phyloP scores from a whole-genome alignment of 2,113 vertebrate genomes.

The Lophochroa leadbeateri region DNA sequence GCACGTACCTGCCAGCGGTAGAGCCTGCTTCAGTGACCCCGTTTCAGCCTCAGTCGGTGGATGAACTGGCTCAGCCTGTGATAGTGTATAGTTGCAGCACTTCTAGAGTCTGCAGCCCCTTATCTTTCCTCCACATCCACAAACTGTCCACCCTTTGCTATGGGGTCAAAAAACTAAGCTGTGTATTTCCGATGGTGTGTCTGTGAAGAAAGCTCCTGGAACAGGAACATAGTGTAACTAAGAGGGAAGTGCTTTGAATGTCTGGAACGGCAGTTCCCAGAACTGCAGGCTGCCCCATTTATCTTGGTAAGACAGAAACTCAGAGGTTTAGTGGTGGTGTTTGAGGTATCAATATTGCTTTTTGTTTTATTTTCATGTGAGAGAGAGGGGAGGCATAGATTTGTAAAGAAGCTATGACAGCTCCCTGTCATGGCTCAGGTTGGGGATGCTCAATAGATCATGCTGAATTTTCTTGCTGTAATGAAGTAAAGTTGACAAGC shows the following conservation, averaged over 20 bases:
- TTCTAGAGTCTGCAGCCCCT: not conserved
- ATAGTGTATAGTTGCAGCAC: not conserved
- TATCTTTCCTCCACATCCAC: not conserved
- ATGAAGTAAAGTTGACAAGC: not conserved
- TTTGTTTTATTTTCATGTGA: not conserved
- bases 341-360: not conserved
- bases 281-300: not conserved
- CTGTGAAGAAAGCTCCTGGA: not conserved
- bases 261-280: not conserved
- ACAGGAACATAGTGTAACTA: not conserved
- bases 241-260: not conserved
- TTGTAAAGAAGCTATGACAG: not conserved
- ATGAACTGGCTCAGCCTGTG: not conserved
- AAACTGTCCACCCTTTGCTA: not conserved
- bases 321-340: not conserved
- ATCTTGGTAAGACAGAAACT: not conserved
- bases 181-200: not conserved
- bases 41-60: not conserved
- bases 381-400: not conserved
- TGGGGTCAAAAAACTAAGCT: not conserved
- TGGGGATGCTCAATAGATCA: not conserved
- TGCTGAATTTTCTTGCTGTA: not conserved
- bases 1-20: not conserved
- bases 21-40: not conserved
- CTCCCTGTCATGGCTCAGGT: not conserved